Evolutionary conservation across 2,113 vertebrate species (phyloP), one percentile per base, ranked within the genome.

Genomic region (Dermatemys mawii): DNA sequence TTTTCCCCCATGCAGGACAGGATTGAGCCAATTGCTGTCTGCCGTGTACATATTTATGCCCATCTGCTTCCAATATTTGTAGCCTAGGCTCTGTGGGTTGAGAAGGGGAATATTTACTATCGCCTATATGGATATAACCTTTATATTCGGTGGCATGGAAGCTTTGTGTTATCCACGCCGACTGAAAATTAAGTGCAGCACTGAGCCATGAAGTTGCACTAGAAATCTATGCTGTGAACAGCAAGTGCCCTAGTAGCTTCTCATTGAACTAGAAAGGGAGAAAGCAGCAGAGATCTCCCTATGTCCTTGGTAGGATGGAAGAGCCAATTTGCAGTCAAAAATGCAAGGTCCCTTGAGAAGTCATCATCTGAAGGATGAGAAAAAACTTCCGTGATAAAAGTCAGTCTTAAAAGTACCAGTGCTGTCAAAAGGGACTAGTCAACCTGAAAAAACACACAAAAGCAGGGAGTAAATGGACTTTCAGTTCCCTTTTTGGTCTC

Each of bases 61-160:
- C 8, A 1, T 32, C 17, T 12, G 3, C 11, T 5, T 35, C 81
- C 70, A 1, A 0, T 41, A 48, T 79, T 76, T 2, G 10, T 0
- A 0, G 76, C 54, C 80, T 19, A 3, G 2, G 44, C 3, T 44
- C 46, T 0, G 4, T 1, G 57, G n/a, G 16, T 8, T 6, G 55
- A 21, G 75, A 46, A 83, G 6, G 2, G 41, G 8, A 1, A 44
- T 16, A n/a, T 8, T 3, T 38, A 79, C 82, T 88, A 41, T 82
- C 35, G 73, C 2, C 51, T 24, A 57, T 6, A 35, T 35, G 35
- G n/a, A 2, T 1, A 0, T 38, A 81, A 0, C 14, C 14, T 57
- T 50, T 13, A 3, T 16, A 54, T 73, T 75, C 53, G 4, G 0
- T 27, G 70, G 11, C 1, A 4, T 51, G 26, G 73, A 76, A 13